These are phyloP conservation scores for Probosciger aterrimus DNA, from an alignment of 2,113 vertebrate species.

Conservation along the genomic window DNA sequence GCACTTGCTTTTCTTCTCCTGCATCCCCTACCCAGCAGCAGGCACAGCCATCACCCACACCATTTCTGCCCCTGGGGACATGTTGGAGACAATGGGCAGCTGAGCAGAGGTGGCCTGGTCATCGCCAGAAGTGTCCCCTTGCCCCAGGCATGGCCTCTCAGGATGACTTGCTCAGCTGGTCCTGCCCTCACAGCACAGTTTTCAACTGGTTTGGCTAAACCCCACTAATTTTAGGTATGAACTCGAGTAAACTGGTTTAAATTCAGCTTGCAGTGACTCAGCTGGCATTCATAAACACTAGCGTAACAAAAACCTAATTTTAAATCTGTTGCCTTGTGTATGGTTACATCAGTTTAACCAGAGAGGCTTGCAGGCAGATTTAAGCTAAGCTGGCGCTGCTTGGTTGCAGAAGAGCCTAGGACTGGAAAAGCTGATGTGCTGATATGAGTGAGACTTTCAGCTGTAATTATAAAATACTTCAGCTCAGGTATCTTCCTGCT, in stretches of 20 bases:
- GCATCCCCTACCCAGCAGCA: rapidly evolving
- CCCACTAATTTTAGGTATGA: neutral
- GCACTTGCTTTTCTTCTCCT: neutral
- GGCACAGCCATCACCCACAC: neutral
- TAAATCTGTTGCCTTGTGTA: neutral
- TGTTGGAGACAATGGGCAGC: neutral
- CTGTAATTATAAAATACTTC: neutral
- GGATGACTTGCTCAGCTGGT: rapidly evolving
- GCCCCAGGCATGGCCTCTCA: rapidly evolving
- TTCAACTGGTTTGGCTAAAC: neutral
- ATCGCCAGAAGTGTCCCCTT: neutral
- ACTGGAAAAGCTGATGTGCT: neutral
- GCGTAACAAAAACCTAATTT: neutral
- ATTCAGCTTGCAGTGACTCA: slow-evolving; percentile 23
- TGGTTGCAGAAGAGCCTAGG: neutral
- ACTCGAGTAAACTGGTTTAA: slow-evolving; percentile 47
- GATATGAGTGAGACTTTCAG: rapidly evolving
- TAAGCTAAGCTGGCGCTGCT: neutral
- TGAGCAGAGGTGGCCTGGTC: neutral
- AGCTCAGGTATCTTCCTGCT: neutral
- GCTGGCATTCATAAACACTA: slow-evolving; percentile 37
- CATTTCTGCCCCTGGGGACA: neutral
- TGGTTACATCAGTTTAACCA: neutral
- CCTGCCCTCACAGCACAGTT: neutral
- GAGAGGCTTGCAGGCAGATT: neutral